phyloP scores from a whole-genome alignment of 1,140 invertebrate species.

The Pristionchus pacificus region DNA sequence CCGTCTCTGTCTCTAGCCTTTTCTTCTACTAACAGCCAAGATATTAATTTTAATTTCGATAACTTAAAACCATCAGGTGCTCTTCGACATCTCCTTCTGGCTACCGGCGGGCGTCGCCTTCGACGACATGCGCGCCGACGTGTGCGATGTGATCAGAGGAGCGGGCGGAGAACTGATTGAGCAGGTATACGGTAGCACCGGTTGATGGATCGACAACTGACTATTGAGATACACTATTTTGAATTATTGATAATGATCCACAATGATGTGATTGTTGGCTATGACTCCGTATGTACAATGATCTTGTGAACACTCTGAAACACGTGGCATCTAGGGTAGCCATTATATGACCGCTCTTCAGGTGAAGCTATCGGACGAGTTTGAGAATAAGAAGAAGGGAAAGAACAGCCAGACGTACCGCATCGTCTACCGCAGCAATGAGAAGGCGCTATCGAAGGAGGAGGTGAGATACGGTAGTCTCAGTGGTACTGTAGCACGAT shows the following conservation, averaged over 20 bases:
- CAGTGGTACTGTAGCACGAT: no score
- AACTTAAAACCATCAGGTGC: no score
- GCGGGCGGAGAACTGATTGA: constrained; percentile 85
- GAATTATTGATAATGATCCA: neutral
- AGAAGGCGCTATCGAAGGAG: constrained; percentile 75
- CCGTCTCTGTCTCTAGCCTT: neutral
- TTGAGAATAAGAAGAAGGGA: constrained; percentile 77
- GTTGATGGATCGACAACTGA: neutral
- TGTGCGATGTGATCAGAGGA: constrained; percentile 81
- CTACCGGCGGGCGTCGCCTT: constrained; percentile 65
- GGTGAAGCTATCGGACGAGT: constrained; percentile 74
- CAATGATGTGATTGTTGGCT: no score
- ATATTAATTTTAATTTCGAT: neutral
- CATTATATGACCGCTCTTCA: constrained; percentile 3
- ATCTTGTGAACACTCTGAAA: no score
- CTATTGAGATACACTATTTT: constrained; percentile 6
- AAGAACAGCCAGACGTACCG: constrained; percentile 82
- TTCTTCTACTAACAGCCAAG: neutral
- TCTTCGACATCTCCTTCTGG: constrained; percentile 95
- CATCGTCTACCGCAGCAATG: constrained; percentile 88
- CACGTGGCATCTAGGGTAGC: neutral
- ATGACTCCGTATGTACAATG: no score
- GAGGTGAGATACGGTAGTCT: constrained; percentile 67
- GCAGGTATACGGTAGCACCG: constrained; percentile 56
- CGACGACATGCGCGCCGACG: constrained; percentile 47